These are phyloP conservation scores for Drosophila truncata DNA, from an alignment of 1,140 invertebrate genomes.

Conservation along the genomic window DNA sequence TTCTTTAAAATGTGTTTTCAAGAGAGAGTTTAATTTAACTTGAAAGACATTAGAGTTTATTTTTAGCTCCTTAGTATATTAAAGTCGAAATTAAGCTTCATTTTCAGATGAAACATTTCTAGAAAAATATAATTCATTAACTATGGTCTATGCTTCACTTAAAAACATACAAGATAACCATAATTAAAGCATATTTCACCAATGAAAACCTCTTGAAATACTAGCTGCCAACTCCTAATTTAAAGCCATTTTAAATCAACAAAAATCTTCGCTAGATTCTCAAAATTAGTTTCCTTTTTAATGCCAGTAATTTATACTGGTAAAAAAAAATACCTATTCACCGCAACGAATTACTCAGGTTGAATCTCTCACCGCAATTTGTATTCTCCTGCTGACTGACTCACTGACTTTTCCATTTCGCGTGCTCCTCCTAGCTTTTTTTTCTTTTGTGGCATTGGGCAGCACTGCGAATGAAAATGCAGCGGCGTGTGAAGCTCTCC, in stretches of 20 bases:
- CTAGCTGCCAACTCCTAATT: background rate
- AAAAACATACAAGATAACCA: background rate
- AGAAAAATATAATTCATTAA: background rate
- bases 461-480: constrained; percentile 4
- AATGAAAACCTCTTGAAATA: background rate
- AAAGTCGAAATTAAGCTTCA: background rate
- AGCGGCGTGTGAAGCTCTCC: constrained; percentile 4
- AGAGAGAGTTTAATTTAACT: no score
- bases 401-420: constrained; percentile 50
- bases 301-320: constrained; percentile 2
- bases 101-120: background rate
- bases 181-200: no score
- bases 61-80: background rate
- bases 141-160: background rate
- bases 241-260: background rate
- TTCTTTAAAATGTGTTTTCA: background rate
- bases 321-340: background rate
- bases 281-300: background rate
- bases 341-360: constrained; percentile 7
- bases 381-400: constrained; percentile 28
- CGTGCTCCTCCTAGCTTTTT: background rate
- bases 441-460: constrained; percentile 9
- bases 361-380: constrained; percentile 19
- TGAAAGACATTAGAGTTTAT: no score
- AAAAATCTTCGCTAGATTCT: background rate